These are phyloP conservation scores for Tromatobia lineatoria DNA, from an alignment of 2,888 invertebrate genomes.

Conservation along the genomic window DNA sequence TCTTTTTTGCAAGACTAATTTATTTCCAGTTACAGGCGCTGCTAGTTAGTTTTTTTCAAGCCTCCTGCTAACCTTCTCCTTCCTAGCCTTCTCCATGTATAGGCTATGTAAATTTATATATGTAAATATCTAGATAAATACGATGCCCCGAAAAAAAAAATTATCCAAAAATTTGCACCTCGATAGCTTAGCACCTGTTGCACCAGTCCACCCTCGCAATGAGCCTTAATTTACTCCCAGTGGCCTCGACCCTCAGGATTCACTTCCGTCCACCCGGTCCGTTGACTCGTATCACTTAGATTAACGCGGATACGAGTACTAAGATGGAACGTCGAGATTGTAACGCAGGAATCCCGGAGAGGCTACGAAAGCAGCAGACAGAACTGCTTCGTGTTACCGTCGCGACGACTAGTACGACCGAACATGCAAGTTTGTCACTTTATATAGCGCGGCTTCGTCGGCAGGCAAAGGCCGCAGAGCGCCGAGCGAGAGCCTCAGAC, in stretches of 20 bases:
- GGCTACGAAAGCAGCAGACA: conserved; percentile 41
- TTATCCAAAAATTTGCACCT: conserved; percentile 2
- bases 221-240: background rate
- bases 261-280: conserved; percentile 26
- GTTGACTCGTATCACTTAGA: conserved; percentile 35
- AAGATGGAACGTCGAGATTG: conserved; percentile 5
- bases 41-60: too few species aligned
- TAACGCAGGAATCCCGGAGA: background rate
- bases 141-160: background rate
- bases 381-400: conserved; percentile 64
- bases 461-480: conserved; percentile 76
- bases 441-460: conserved; percentile 79
- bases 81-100: background rate
- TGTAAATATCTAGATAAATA: background rate
- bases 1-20: too few species aligned
- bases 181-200: conserved; percentile 10
- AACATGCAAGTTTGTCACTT: conserved; percentile 82
- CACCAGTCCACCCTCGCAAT: background rate
- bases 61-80: too few species aligned
- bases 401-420: conserved; percentile 75
- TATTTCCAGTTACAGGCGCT: too few species aligned
- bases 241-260: conserved; percentile 21
- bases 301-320: background rate
- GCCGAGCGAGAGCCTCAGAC: conserved; percentile 48
- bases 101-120: background rate